Evolutionary conservation across 2,113 vertebrate genomes (phyloP).

Genomic region (Semnornis frantzii): DNA sequence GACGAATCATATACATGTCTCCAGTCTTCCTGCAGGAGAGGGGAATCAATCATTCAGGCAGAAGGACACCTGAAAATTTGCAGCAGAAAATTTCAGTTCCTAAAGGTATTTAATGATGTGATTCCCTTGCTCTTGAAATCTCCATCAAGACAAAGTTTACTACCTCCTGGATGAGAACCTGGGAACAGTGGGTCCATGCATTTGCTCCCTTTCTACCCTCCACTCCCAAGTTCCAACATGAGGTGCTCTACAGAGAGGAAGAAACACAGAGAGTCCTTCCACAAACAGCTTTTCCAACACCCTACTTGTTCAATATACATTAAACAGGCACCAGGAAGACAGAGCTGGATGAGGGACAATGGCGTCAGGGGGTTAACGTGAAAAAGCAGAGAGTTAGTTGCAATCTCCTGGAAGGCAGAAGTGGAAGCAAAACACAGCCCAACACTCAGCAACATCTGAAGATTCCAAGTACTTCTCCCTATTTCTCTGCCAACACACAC

Average conservation of each 20-base stretch:
- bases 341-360: rapidly evolving
- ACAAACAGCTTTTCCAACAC: neutral
- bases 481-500: neutral
- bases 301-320: rapidly evolving
- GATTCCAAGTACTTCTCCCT: neutral
- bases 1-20: neutral
- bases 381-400: neutral
- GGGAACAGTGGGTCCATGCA: neutral
- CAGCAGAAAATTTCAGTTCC: neutral
- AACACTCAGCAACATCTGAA: neutral
- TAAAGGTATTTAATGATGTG: neutral
- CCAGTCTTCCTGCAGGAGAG: neutral
- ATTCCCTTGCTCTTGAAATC: neutral
- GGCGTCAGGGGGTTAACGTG: neutral
- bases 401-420: neutral
- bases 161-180: neutral
- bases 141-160: neutral
- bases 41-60: neutral
- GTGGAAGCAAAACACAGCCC: neutral
- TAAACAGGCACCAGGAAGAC: neutral
- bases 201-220: neutral
- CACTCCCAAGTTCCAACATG: neutral
- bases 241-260: neutral
- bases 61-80: neutral
- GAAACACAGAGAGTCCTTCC: neutral